Base-by-base conservation (phyloP, 2,797 vertebrate genomes). In the Anguilla pacifica region DNA sequence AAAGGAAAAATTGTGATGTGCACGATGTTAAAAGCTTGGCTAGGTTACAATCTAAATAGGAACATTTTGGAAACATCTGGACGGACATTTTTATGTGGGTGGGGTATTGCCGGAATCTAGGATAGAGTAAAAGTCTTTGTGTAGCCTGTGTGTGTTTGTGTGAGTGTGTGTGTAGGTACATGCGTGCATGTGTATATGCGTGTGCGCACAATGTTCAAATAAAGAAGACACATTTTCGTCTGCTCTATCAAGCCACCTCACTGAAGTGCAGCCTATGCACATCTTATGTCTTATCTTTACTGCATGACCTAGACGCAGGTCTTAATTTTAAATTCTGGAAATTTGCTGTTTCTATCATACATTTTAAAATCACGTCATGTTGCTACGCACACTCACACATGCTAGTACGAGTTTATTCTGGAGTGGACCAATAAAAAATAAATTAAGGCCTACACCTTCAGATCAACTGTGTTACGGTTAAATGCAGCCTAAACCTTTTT, bases 241-340 rank as follows among this genome's bases (percentile, higher is more conserved):
- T n/a, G 10, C 55, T 28, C 1, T 22, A 19, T 83, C 25, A 43
- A 64, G 6, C 77, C 57, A 82, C 35, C 35, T 49, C 22, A 81
- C 74, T 25, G 10, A 82, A 59, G 31, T 81, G 53, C 31, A 67
- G 53, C n/a, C 35, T 28, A 10, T 82, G 28, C 28, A 57, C 49
- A 6, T 46, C 43, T 85, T 10, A 74, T 57, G 25, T 85, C 55
- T 39, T 13, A 67, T 57, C 72, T 77, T 70, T 39, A 84, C 81
- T 59, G 85, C 22, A 49, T 86, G 88, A 86, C 77, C 81, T 86
- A 72, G 74, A 88, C 57, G 59, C n/a, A 61, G 43, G 31, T 28
- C 53, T 57, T 88, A 31, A 28, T 85, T 88, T 70, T 17, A 31
- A 59, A 81, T 88, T 83, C 72, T 64, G 25, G 31, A 85, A 28